phyloP scores from a whole-genome alignment of 1,140 invertebrate genomes.

The Temnothorax longispinosus region DNA sequence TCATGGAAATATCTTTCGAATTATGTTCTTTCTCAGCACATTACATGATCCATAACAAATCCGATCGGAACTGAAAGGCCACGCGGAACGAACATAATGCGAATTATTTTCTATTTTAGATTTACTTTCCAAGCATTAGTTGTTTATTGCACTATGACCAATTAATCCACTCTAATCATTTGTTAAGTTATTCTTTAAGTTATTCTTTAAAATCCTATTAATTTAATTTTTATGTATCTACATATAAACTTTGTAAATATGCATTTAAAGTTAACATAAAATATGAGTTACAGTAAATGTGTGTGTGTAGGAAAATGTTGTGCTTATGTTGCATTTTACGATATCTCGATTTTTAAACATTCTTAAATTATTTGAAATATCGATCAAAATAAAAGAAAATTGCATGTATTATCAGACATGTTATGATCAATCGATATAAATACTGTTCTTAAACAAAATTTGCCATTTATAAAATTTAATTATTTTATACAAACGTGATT shows the following conservation, averaged over 20 bases:
- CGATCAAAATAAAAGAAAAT: background rate
- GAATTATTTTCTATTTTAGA: conserved; percentile 40
- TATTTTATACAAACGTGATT: background rate
- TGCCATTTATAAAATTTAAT: background rate
- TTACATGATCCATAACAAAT: background rate
- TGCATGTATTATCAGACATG: too few relatives aligned
- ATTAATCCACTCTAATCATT: conserved; percentile 66
- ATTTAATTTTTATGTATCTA: background rate
- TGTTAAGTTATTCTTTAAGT: conserved; percentile 57
- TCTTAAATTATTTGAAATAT: background rate
- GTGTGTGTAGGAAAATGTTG: background rate
- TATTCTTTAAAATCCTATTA: conserved; percentile 68
- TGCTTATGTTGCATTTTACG: background rate
- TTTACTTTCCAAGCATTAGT: conserved; percentile 67
- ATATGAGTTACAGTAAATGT: background rate
- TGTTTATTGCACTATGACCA: conserved; percentile 66
- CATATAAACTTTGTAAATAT: background rate
- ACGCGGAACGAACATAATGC: conserved; percentile 61
- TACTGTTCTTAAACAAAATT: background rate
- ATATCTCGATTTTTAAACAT: background rate
- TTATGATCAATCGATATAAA: background rate
- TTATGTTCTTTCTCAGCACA: conserved; percentile 58
- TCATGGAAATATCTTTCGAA: conserved; percentile 60
- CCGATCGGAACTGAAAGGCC: background rate
- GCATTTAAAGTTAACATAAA: background rate